These are phyloP conservation scores for Ladona fulva DNA, from an alignment of 1,140 invertebrate species.

Conservation along the genomic window DNA sequence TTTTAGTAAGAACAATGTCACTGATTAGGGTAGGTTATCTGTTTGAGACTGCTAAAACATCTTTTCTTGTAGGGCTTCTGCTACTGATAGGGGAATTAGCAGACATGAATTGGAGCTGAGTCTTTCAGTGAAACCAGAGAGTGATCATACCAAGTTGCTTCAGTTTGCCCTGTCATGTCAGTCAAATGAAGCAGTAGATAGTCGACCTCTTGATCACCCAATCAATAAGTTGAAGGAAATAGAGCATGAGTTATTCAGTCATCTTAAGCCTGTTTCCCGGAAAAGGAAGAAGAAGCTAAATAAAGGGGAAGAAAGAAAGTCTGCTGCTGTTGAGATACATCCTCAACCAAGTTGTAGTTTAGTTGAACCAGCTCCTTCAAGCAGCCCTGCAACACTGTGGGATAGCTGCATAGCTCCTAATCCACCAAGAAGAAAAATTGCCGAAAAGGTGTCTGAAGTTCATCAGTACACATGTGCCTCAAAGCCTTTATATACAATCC, in stretches of 20 bases:
- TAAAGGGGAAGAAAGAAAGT: slow-evolving; percentile 21
- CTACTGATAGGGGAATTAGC: neutral
- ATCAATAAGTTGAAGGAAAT: slow-evolving; percentile 31
- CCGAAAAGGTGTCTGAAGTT: slow-evolving; percentile 14
- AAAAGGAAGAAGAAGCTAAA: slow-evolving; percentile 23
- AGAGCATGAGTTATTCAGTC: slow-evolving; percentile 29
- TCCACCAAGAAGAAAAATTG: slow-evolving; percentile 24
- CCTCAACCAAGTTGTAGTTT: neutral
- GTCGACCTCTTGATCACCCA: slow-evolving; percentile 25
- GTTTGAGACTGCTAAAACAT: too few species aligned
- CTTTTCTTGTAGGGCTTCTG: too few species aligned
- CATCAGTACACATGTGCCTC: slow-evolving; percentile 27
- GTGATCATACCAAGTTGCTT: slow-evolving; percentile 27
- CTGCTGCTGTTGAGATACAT: slow-evolving; percentile 7
- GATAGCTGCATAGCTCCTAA: slow-evolving; percentile 19
- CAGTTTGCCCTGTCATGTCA: slow-evolving; percentile 27
- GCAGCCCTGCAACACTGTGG: neutral
- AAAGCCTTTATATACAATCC: slow-evolving; percentile 34
- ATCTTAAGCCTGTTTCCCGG: slow-evolving; percentile 22
- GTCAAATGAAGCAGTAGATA: slow-evolving; percentile 20
- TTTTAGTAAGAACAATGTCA: too few species aligned
- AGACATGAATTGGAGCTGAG: slow-evolving; percentile 21
- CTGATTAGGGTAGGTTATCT: too few species aligned
- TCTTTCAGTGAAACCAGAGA: slow-evolving; percentile 27
- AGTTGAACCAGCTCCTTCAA: neutral